These are phyloP conservation scores for Cyphomyrmex costatus DNA, from an alignment of 1,140 invertebrate genomes.

Conservation along the genomic window DNA sequence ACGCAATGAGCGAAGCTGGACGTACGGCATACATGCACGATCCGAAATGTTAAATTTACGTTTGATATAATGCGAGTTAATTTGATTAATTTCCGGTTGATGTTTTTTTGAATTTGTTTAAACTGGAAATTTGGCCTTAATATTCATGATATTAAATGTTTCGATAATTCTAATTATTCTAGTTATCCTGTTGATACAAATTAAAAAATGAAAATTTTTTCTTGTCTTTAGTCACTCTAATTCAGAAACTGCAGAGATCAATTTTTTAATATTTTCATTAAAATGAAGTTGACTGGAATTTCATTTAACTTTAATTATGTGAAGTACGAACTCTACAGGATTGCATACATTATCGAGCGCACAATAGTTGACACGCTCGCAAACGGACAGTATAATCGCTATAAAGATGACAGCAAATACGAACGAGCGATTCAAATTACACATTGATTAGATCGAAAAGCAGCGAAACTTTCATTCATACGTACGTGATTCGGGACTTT, in stretches of 20 bases:
- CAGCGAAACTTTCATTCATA: conserved; percentile 1
- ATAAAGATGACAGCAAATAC: not conserved
- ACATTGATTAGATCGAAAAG: not conserved
- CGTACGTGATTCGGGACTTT: conserved; percentile 48
- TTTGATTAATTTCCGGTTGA: conserved; percentile 8
- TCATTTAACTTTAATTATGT: not conserved
- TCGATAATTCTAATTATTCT: not conserved
- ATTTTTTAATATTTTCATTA: not conserved
- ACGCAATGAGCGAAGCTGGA: conserved; percentile 30
- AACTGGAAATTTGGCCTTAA: not conserved
- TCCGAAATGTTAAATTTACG: conserved; percentile 12
- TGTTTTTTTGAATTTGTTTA: conserved; percentile 1
- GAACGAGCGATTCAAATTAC: not conserved
- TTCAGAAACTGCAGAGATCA: not conserved
- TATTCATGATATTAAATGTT: conserved; percentile 14
- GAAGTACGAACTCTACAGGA: not conserved
- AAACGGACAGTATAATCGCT: too few species aligned
- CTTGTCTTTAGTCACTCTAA: not conserved
- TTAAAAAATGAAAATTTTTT: not conserved
- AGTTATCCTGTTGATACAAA: not conserved
- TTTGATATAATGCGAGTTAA: not conserved
- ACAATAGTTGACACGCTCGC: conserved; percentile 16
- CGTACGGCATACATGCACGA: not conserved
- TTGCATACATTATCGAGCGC: not conserved
- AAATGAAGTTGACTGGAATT: not conserved